Conservation (phyloP, 1,140 invertebrate genomes). For the Heliconius congener region DNA sequence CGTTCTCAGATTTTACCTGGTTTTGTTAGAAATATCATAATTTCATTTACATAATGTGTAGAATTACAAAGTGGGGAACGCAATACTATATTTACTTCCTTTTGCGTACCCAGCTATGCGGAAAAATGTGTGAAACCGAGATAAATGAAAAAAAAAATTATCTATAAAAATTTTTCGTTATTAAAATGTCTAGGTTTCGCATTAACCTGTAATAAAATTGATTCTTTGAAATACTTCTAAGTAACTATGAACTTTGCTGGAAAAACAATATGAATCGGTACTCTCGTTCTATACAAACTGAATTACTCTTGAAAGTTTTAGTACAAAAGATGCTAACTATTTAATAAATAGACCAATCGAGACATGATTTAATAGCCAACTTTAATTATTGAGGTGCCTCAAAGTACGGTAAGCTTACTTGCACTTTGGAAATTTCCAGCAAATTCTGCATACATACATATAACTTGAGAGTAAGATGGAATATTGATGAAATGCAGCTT, state of each 20-base stretch:
- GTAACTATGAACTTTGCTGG: not conserved
- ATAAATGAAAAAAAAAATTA: no score
- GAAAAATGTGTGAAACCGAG: no score
- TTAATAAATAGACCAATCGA: constrained; percentile 9
- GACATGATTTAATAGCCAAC: constrained; percentile 9
- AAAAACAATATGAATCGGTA: not conserved
- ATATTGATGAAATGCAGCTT: constrained; percentile 8
- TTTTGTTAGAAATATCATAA: not conserved
- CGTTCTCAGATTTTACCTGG: not conserved
- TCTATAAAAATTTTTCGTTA: no score
- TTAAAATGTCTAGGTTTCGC: no score
- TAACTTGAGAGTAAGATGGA: not conserved
- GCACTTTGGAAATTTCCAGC: constrained; percentile 1
- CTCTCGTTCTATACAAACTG: not conserved
- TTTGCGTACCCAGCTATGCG: no score
- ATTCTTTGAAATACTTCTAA: not conserved
- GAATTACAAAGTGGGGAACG: no score
- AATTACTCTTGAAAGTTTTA: not conserved
- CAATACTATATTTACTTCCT: no score
- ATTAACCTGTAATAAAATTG: no score
- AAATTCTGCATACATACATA: constrained; percentile 12
- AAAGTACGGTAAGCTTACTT: constrained; percentile 7
- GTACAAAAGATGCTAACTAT: not conserved
- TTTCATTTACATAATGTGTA: not conserved
- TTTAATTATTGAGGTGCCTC: constrained; percentile 1